Evolutionary conservation across 2,113 vertebrate species (phyloP).

Genomic region (Cynopterus brachyotis): DNA sequence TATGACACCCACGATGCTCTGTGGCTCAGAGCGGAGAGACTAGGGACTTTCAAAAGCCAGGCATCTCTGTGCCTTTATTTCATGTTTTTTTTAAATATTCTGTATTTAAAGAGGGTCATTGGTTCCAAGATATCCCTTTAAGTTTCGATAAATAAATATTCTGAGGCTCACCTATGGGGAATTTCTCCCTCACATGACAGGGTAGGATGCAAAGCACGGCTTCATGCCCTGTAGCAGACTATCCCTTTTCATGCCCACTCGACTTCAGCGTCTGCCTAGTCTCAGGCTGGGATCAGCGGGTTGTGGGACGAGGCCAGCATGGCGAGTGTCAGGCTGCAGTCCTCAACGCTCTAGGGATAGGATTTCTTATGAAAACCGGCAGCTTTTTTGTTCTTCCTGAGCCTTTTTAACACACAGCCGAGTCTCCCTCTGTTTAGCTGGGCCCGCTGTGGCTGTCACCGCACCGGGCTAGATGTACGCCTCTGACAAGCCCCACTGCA

Average conservation of each 20-base stretch:
- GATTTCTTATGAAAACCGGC: conserved; percentile 56
- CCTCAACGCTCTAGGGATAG: conserved; percentile 36
- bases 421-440: conserved; percentile 44
- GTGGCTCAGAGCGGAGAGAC: background rate
- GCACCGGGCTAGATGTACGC: background rate
- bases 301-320: background rate
- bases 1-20: fast-evolving
- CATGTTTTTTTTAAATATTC: background rate
- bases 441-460: conserved; percentile 15
- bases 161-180: background rate
- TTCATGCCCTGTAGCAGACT: background rate
- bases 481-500: conserved; percentile 10
- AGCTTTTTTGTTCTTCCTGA: conserved; percentile 60
- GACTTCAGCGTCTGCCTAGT: background rate
- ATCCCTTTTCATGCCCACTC: background rate
- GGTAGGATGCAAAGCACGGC: background rate
- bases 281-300: background rate
- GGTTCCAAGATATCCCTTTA: background rate
- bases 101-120: background rate
- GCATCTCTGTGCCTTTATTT: background rate
- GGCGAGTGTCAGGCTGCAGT: background rate
- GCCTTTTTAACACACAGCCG: conserved; percentile 51
- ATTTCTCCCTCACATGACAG: background rate
- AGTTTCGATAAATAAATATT: conserved; percentile 17
- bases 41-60: background rate